phyloP scores from a whole-genome alignment of 2,113 vertebrate species.

The Pelusios castaneus region DNA sequence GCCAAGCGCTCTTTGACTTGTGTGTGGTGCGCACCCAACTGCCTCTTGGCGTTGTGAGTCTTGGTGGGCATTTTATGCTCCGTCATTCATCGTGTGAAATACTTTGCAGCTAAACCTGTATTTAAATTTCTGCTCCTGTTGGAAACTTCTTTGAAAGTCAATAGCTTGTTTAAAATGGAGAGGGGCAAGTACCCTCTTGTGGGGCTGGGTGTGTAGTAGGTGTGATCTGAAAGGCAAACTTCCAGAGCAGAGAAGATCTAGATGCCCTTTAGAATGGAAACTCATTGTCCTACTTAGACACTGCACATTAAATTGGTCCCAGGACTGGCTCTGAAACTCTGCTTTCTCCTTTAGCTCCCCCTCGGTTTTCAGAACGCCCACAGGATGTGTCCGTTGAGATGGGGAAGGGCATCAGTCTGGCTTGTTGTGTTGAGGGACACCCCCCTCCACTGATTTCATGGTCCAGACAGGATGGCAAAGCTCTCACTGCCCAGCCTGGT shows the following conservation, averaged over 20 bases:
- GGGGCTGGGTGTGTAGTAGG: accelerated
- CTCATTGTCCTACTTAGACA: neutral
- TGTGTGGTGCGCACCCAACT: neutral
- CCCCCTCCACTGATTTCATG: slow-evolving; percentile 81
- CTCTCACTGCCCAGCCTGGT: slow-evolving; percentile 38
- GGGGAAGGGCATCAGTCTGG: slow-evolving; percentile 81
- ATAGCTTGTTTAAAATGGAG: neutral
- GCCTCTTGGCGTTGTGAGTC: neutral
- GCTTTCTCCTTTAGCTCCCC: slow-evolving; percentile 76
- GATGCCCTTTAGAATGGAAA: neutral
- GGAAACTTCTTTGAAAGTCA: neutral
- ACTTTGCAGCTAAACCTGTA: neutral
- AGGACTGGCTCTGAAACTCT: neutral
- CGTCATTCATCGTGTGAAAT: neutral
- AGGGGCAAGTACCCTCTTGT: neutral
- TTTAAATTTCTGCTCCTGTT: neutral
- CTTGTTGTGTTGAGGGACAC: slow-evolving; percentile 78
- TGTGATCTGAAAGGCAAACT: neutral
- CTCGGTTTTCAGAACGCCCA: slow-evolving; percentile 80
- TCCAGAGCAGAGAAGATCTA: accelerated
- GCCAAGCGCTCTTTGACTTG: neutral
- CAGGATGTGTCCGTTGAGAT: slow-evolving; percentile 67
- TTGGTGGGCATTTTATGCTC: neutral
- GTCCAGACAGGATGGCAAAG: slow-evolving; percentile 78
- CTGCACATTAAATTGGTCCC: neutral